Evolutionary conservation across 2,113 vertebrate species (phyloP).

Genomic region (Oplegnathus fasciatus): DNA sequence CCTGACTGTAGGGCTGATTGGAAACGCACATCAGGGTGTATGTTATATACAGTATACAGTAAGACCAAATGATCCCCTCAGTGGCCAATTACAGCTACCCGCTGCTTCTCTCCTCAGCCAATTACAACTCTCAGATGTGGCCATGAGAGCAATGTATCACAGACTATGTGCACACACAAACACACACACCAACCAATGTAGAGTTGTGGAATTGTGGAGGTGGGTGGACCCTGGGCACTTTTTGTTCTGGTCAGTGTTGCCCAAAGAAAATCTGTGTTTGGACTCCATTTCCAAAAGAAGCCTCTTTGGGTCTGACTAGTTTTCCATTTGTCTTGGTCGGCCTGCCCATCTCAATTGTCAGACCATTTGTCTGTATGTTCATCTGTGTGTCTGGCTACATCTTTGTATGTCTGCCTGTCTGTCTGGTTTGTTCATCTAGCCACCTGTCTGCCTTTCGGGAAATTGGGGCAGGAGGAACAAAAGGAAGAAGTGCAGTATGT

Average conservation of each 20-base stretch:
- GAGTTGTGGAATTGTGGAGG: slow-evolving; percentile 2
- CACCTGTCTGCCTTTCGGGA: too few relatives aligned
- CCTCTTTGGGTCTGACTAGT: slow-evolving; percentile 5
- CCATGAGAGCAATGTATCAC: slow-evolving; percentile 20
- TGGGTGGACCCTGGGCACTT: slow-evolving; percentile 15
- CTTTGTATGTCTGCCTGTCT: too few relatives aligned
- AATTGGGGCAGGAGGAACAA: not conserved
- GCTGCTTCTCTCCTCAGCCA: slow-evolving; percentile 36
- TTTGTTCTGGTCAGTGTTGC: slow-evolving; percentile 23
- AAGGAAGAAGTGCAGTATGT: not conserved
- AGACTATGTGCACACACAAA: not conserved
- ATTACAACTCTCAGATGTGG: slow-evolving; percentile 34
- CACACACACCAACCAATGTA: not conserved
- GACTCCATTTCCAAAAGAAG: slow-evolving; percentile 8
- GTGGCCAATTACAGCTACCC: slow-evolving; percentile 68
- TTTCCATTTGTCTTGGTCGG: slow-evolving; percentile 2
- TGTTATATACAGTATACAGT: slow-evolving; percentile 19
- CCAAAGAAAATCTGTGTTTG: slow-evolving; percentile 25
- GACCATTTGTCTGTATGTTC: slow-evolving; percentile 1
- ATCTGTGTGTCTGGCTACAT: not conserved
- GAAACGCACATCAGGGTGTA: slow-evolving; percentile 22
- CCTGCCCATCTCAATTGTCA: slow-evolving; percentile 10
- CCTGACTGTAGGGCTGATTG: slow-evolving; percentile 2
- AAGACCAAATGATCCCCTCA: slow-evolving; percentile 57
- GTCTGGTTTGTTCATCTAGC: too few relatives aligned